A percentile compares a stretch with the other conserved stretches of the same genome.
These are phyloP conservation scores for Hirtodrosophila cameraria DNA, from an alignment of 2,888 invertebrate species.

Conservation along the genomic window DNA sequence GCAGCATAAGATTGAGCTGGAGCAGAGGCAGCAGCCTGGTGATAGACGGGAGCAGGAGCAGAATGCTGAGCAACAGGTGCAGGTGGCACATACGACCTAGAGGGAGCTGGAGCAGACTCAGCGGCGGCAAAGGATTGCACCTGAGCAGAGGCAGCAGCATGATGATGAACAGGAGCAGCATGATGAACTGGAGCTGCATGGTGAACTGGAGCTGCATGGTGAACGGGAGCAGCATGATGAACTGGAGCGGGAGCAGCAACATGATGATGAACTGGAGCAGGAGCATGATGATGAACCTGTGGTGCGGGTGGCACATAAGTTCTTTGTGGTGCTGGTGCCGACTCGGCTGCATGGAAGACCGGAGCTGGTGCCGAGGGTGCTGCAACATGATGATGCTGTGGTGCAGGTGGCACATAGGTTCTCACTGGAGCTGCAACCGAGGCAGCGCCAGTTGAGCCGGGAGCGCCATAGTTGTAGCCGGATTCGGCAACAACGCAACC, in stretches of 20 bases:
- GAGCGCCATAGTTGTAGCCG: slow-evolving; percentile 68
- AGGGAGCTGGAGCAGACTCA: slow-evolving; percentile 34
- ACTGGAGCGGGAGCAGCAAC: slow-evolving; percentile 36
- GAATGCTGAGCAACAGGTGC: slow-evolving; percentile 17
- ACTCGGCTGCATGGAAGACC: slow-evolving; percentile 17
- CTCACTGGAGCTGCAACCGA: slow-evolving; percentile 53
- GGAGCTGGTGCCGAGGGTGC: slow-evolving; percentile 16
- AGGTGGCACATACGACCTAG: slow-evolving; percentile 44
- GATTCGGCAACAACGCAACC: slow-evolving; percentile 56
- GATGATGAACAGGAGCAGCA: slow-evolving; percentile 10
- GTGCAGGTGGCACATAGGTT: slow-evolving; percentile 55
- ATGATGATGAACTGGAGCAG: slow-evolving; percentile 26
- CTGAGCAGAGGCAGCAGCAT: slow-evolving; percentile 27
- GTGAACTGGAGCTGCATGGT: slow-evolving; percentile 46
- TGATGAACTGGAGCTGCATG: background rate
- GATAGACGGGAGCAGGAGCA: slow-evolving; percentile 11
- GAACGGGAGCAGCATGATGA: slow-evolving; percentile 20
- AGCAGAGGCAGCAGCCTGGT: slow-evolving; percentile 41
- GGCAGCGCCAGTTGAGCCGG: slow-evolving; percentile 54
- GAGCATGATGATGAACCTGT: background rate
- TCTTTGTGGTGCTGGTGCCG: slow-evolving; percentile 39
- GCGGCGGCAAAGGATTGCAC: slow-evolving; percentile 15
- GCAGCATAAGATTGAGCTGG: slow-evolving; percentile 17
- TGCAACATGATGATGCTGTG: slow-evolving; percentile 7
- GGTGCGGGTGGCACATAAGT: slow-evolving; percentile 40